Conservation (phyloP, 2,113 vertebrate species). For the Dolichotis patagonum region DNA sequence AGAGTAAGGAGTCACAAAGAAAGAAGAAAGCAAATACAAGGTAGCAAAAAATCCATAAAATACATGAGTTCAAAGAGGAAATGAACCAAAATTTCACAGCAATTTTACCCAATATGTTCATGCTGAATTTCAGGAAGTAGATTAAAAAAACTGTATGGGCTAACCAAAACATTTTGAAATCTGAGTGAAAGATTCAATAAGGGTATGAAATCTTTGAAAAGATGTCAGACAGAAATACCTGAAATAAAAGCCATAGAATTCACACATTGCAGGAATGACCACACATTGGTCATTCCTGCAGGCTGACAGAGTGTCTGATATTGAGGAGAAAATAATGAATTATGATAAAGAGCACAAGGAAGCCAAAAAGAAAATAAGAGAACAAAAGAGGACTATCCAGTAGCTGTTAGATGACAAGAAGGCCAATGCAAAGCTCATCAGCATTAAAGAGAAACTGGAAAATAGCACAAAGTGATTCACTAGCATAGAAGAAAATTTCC, state of each 20-base stretch:
- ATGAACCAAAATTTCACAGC: no score
- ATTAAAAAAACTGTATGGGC: not conserved
- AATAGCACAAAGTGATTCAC: not conserved
- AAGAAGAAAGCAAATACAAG: not conserved
- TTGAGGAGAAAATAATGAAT: not conserved
- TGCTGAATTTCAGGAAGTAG: no score
- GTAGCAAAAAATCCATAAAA: not conserved
- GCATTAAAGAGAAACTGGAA: not conserved
- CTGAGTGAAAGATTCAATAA: not conserved
- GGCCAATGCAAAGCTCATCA: not conserved
- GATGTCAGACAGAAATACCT: not conserved
- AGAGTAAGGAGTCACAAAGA: not conserved
- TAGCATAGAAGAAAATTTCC: not conserved
- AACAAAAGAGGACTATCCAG: not conserved
- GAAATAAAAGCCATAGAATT: not conserved
- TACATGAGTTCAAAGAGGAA: not conserved
- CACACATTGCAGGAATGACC: not conserved
- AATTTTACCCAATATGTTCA: no score
- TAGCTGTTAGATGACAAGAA: not conserved
- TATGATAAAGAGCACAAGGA: not conserved
- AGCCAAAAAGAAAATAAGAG: not conserved
- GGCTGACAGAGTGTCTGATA: not conserved
- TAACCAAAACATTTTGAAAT: not conserved
- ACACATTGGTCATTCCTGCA: no score
- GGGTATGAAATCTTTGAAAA: not conserved